These are phyloP conservation scores for Archips xylosteana DNA, from an alignment of 2,888 invertebrate species.

Conservation along the genomic window DNA sequence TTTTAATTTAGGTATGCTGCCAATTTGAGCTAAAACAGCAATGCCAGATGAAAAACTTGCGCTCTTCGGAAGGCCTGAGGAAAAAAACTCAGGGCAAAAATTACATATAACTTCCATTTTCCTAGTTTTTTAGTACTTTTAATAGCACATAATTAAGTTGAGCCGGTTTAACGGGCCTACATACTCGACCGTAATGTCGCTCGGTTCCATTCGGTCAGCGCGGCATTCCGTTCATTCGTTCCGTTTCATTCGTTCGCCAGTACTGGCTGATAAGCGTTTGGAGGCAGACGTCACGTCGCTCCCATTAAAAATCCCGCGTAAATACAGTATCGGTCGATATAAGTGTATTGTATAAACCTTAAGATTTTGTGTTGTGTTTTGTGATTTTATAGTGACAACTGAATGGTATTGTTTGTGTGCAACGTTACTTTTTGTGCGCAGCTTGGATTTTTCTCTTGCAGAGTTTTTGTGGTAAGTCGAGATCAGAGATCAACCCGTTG, in stretches of 20 bases:
- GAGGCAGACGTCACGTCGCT: conserved; percentile 54
- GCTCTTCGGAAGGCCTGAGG: too few relatives aligned
- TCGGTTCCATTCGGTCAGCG: conserved; percentile 47
- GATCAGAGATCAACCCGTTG: conserved; percentile 48
- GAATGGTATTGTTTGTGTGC: conserved; percentile 68
- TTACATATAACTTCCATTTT: conserved; percentile 47
- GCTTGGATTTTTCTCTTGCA: conserved; percentile 71
- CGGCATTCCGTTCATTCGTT: conserved; percentile 62
- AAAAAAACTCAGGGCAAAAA: not conserved
- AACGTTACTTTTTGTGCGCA: conserved; percentile 69
- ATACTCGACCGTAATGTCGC: conserved; percentile 43
- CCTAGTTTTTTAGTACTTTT: conserved; percentile 46
- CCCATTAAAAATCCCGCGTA: conserved; percentile 61
- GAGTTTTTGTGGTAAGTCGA: conserved; percentile 75
- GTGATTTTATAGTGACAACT: conserved; percentile 44
- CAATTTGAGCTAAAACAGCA: too few relatives aligned
- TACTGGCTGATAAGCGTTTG: conserved; percentile 74
- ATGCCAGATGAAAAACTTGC: too few relatives aligned
- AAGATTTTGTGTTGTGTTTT: conserved; percentile 58
- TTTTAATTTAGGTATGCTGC: too few relatives aligned
- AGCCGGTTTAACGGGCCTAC: conserved; percentile 40
- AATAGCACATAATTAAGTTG: conserved; percentile 38
- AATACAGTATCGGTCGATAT: conserved; percentile 60
- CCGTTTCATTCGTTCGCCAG: conserved; percentile 61
- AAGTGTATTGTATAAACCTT: conserved; percentile 42